These are phyloP conservation scores for Xiphorhynchus erythropygius DNA, from an alignment of 2,797 vertebrate genomes.

Conservation along the genomic window DNA sequence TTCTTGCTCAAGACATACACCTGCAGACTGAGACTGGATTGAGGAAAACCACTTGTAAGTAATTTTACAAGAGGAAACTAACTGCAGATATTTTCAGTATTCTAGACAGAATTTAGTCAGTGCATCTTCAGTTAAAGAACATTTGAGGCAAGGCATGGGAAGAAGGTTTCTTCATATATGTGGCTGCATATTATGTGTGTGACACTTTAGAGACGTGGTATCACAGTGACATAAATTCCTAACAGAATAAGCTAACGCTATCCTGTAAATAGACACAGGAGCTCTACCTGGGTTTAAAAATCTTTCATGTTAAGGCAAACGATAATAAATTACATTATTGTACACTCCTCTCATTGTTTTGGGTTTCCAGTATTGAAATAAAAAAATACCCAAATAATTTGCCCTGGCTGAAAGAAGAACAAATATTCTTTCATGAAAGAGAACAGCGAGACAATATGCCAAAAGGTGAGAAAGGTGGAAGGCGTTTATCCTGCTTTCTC, in stretches of 20 bases:
- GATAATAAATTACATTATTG: not conserved
- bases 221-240: not conserved
- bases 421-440: not conserved
- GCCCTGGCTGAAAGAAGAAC: not conserved
- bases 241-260: not conserved
- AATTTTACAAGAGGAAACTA: not conserved
- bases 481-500: not conserved
- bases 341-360: not conserved
- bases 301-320: not conserved
- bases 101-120: not conserved
- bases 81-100: not conserved
- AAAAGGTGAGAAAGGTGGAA: not conserved
- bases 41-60: not conserved
- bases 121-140: not conserved
- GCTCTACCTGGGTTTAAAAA: not conserved
- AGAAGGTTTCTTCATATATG: not conserved
- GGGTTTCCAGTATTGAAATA: not conserved
- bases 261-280: not conserved
- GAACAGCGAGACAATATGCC: not conserved
- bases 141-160: not conserved
- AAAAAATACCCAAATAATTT: not conserved
- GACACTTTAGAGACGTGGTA: not conserved
- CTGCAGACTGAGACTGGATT: not conserved
- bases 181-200: not conserved
- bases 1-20: not conserved